Base-by-base conservation (phyloP, 2,113 vertebrate genomes). In the Bagarius yarrelli region DNA sequence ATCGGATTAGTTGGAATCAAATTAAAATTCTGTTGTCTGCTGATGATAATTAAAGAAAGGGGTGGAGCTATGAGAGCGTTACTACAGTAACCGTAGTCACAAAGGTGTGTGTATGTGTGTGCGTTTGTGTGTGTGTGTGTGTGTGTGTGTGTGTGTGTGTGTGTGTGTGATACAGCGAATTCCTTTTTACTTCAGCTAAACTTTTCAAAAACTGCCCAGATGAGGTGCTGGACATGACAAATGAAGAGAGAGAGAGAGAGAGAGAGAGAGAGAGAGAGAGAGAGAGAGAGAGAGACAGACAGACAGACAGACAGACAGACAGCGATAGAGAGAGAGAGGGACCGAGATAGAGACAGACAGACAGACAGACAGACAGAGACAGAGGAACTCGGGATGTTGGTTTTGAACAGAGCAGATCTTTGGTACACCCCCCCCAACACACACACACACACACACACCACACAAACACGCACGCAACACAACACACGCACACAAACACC, bases 101-200 rank as follows among this genome's bases (percentile, higher is more conserved):
- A 47, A 3, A 47, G n/a, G n/a, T n/a, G 47, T 72, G 25, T 55
- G 70, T 72, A 47, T 53, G 70, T 57, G 53, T 32, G 72, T 57
- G 71, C 13, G 47, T 19, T 25, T 56, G 72, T 57, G 72, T 34
- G 52, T n/a, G 53, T 57, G 50, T 36, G 56, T 76, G 74, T 47
- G 74, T 61, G 74, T 61, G 74, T 47, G 74, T 64, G 61, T 67
- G 64, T 67, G 64, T 67, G 64, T 67, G 64, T 67, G 64, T 67
- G 64, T 67, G 64, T 67, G 63, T 66, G 63, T 66, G 27, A 40
- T 21, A 25, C 32, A 3, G 34, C 13, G 25, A 0, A 44, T 69
- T 44, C 23, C 36, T 25, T 25, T 44, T 67, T 34, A 44, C 34
- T 12, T 67, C 64, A 66, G 36, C 9, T 36, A 36, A 63, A 36